Evolutionary conservation across 1,140 invertebrate species (phyloP), one percentile per base, ranked within the genome.

Genomic region (Caenorhabditis brenneri): DNA sequence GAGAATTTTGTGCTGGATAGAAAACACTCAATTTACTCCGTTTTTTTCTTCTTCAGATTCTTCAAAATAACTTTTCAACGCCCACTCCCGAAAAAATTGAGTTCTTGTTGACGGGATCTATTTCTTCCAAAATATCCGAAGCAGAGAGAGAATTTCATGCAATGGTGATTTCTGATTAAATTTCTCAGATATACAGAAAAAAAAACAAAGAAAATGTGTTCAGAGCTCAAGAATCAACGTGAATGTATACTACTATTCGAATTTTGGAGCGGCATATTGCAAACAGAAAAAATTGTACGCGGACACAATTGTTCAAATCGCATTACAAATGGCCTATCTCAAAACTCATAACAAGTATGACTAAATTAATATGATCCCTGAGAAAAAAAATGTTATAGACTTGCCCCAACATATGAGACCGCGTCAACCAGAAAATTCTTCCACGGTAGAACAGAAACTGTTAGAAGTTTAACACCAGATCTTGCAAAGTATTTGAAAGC

Each of bases 391-490:
- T 7, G 24, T 27, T 85, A 39, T 58, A 86, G 85, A 27, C 39
- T 85, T 36, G 85, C 84, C 15, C 84, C 92, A 33, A 92, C 91
- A 36, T 93, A 93, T 88, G 92, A 92, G 74, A 92, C 92, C 29
- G 92, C 92, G 1, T 91, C 92, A 36, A 92, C 91, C 1, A 79
- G 92, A 69, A 84, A 88, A 74, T 93, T 92, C 87, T 92, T 91
- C 82, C 90, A 92, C 85, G 92, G 90, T 46, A 85, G 92, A 33
- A 93, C 92, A 9, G 92, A 93, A 88, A 93, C 92, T 19, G 88
- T 92, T 53, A 88, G 92, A 53, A 90, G 92, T 6, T 92, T 92
- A 85, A 92, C 91, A 1, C 31, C 48, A 12, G 84, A 82, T 24
- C n/a, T 85, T 29, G 55, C n/a, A 22, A 51, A 48, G 12, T 84